These are phyloP conservation scores for Serrognathus titanus DNA, from an alignment of 2,888 invertebrate species.

Conservation along the genomic window DNA sequence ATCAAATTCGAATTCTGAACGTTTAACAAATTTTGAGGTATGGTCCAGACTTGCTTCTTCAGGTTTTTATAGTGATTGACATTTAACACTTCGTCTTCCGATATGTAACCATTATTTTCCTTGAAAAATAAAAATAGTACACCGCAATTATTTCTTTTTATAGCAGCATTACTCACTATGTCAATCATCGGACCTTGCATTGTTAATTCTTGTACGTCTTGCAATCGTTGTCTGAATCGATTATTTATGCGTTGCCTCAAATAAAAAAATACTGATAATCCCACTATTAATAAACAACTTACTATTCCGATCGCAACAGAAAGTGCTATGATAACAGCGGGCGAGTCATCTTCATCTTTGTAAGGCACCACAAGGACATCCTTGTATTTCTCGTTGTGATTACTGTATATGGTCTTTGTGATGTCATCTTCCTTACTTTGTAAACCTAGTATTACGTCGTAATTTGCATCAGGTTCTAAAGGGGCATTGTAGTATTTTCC, in stretches of 20 bases:
- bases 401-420: constrained; percentile 59
- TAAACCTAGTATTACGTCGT: constrained; percentile 68
- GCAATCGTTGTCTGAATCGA: constrained; percentile 48
- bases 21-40: constrained; percentile 68
- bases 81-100: constrained; percentile 64
- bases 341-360: constrained; percentile 45
- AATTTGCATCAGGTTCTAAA: constrained; percentile 58
- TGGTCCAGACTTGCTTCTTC: constrained; percentile 71
- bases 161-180: constrained; percentile 50
- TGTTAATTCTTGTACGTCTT: constrained; percentile 66
- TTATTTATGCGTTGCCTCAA: constrained; percentile 53
- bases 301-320: constrained; percentile 69
- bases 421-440: constrained; percentile 65
- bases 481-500: constrained; percentile 76
- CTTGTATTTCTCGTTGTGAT: constrained; percentile 45
- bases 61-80: constrained; percentile 71
- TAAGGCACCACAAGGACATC: constrained; percentile 1
- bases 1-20: constrained; percentile 62
- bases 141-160: not conserved
- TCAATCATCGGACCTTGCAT: constrained; percentile 77
- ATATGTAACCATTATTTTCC: constrained; percentile 75
- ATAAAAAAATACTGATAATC: constrained; percentile 61
- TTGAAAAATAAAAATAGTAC: constrained; percentile 31
- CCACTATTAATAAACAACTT: constrained; percentile 60
- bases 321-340: constrained; percentile 46